phyloP scores from a whole-genome alignment of 1,140 invertebrate genomes.

The Drosophila azteca region DNA sequence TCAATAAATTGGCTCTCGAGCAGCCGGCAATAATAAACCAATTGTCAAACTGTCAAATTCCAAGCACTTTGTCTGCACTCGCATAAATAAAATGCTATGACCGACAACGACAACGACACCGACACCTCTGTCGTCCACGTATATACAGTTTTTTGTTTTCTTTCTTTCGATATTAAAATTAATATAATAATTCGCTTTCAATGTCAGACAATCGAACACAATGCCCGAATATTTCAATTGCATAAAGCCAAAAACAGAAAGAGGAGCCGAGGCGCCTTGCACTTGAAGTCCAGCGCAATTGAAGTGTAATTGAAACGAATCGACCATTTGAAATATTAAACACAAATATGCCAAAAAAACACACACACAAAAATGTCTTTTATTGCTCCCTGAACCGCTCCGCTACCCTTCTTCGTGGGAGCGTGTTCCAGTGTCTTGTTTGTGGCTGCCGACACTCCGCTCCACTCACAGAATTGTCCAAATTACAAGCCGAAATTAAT shows the following conservation, averaged over 20 bases:
- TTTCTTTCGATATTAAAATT: slow-evolving; percentile 27
- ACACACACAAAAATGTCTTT: slow-evolving; percentile 28
- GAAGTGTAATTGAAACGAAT: slow-evolving; percentile 72
- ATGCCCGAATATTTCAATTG: slow-evolving; percentile 39
- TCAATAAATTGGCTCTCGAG: slow-evolving; percentile 58
- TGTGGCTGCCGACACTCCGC: slow-evolving; percentile 54
- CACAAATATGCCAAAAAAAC: slow-evolving; percentile 70
- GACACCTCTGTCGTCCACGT: slow-evolving; percentile 29
- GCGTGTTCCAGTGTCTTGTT: slow-evolving; percentile 24
- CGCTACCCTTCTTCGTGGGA: neutral
- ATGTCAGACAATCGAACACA: slow-evolving; percentile 47
- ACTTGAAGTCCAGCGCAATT: slow-evolving; percentile 58
- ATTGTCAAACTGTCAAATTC: slow-evolving; percentile 76
- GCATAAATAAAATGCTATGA: slow-evolving; percentile 53
- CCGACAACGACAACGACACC: slow-evolving; percentile 12
- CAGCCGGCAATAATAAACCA: slow-evolving; percentile 43
- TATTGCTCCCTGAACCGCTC: slow-evolving; percentile 51
- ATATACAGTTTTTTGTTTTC: neutral
- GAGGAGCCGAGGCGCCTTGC: slow-evolving; percentile 25
- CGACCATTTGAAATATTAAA: slow-evolving; percentile 68
- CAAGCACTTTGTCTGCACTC: slow-evolving; percentile 35
- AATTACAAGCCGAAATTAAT: slow-evolving; percentile 61
- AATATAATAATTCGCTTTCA: slow-evolving; percentile 63
- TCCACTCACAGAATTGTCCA: slow-evolving; percentile 17
- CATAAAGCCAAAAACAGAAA: slow-evolving; percentile 41